Conservation (phyloP, 1,140 invertebrate genomes). For the Hyphantria cunea region DNA sequence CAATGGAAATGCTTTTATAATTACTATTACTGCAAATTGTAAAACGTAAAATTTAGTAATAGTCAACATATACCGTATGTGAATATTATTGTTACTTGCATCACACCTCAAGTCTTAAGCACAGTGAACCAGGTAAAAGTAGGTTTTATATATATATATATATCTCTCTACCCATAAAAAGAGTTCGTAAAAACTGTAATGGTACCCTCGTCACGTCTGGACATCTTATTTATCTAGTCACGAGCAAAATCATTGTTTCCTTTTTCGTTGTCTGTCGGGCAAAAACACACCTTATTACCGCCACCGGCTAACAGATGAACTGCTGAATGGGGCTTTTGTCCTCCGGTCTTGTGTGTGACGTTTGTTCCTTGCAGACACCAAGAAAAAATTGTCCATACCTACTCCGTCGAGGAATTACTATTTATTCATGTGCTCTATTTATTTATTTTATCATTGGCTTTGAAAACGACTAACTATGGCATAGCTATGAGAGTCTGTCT, state of each 20-base stretch:
- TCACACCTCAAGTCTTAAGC: constrained; percentile 57
- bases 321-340: constrained; percentile 56
- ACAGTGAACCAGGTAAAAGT: constrained; percentile 63
- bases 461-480: constrained; percentile 1
- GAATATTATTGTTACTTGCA: constrained; percentile 36
- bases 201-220: constrained; percentile 70
- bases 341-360: constrained; percentile 55
- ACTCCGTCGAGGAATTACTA: constrained; percentile 33
- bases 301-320: constrained; percentile 62
- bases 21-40: constrained; percentile 10
- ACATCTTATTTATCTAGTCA: constrained; percentile 79
- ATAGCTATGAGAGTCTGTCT: neutral
- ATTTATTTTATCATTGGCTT: constrained; percentile 16
- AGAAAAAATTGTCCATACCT: constrained; percentile 39
- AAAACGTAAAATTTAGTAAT: neutral
- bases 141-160: constrained; percentile 41
- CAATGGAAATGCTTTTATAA: constrained; percentile 34
- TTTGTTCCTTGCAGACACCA: constrained; percentile 46
- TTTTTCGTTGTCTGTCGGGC: constrained; percentile 55
- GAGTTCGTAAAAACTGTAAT: constrained; percentile 73
- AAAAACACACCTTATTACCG: constrained; percentile 70
- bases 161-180: too few relatives aligned
- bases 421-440: constrained; percentile 44
- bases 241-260: constrained; percentile 73
- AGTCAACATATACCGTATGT: neutral